Evolutionary conservation across 2,797 vertebrate species (phyloP).

Genomic region (Hapalemur alaotrensis): DNA sequence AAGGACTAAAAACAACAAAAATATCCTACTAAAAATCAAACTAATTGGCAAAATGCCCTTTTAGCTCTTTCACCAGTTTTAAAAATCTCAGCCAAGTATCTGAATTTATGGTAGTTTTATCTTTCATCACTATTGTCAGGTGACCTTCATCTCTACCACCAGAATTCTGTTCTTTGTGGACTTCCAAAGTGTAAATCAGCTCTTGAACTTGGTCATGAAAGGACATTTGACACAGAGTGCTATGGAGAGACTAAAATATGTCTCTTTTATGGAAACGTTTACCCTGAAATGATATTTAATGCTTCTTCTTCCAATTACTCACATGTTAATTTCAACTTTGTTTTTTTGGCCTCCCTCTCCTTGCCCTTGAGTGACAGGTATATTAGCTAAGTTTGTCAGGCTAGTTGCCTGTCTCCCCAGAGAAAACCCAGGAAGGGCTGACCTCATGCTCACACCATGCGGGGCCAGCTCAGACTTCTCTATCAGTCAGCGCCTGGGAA

Average conservation of each 20-base stretch:
- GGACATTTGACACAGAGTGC: conserved; percentile 41
- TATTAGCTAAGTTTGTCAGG: conserved; percentile 82
- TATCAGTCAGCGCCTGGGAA: conserved; percentile 78
- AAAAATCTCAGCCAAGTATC: conserved; percentile 39
- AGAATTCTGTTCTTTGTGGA: conserved; percentile 39
- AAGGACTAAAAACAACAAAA: conserved; percentile 69
- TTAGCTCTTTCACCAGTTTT: conserved; percentile 61
- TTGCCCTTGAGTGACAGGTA: conserved; percentile 78
- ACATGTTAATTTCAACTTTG: conserved; percentile 74
- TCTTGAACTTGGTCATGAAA: conserved; percentile 49
- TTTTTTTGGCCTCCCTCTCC: conserved; percentile 75
- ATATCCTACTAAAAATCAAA: conserved; percentile 56
- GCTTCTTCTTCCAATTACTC: conserved; percentile 81
- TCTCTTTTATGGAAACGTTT: conserved; percentile 43
- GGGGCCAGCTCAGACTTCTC: conserved; percentile 46
- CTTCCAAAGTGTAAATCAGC: conserved; percentile 50
- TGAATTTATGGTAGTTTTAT: conserved; percentile 65
- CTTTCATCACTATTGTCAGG: conserved; percentile 58
- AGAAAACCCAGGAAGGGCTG: conserved; percentile 76
- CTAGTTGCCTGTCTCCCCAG: conserved; percentile 63
- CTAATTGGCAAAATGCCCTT: conserved; percentile 67
- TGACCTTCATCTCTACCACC: conserved; percentile 39
- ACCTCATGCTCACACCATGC: conserved; percentile 74
- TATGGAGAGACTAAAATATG: conserved; percentile 28
- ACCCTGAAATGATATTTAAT: conserved; percentile 71